phyloP scores from a whole-genome alignment of 1,140 invertebrate genomes.

The Pararge aegeria region DNA sequence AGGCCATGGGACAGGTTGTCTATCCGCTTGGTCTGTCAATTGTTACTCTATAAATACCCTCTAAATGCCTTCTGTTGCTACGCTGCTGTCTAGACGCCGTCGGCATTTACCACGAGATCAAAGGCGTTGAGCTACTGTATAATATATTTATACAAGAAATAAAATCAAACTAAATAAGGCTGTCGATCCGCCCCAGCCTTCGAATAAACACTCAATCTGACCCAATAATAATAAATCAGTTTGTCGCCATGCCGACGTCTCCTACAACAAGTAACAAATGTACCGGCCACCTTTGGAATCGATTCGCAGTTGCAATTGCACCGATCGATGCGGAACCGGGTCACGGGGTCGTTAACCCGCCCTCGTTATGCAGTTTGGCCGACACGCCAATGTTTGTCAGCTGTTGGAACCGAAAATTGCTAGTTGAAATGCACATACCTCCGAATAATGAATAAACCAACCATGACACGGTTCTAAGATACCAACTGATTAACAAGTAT shows the following conservation, averaged over 20 bases:
- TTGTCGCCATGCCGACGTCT: constrained; percentile 13
- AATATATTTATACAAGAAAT: not conserved
- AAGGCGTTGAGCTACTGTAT: too few relatives aligned
- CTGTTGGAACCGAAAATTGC: not conserved
- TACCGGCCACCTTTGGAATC: constrained; percentile 15
- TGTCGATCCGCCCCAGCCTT: constrained; percentile 12
- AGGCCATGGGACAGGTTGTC: too few relatives aligned
- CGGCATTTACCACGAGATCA: too few relatives aligned
- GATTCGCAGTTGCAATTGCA: constrained; percentile 34
- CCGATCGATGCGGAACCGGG: constrained; percentile 32
- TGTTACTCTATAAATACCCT: too few relatives aligned
- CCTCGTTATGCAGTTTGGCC: constrained; percentile 28
- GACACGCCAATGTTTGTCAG: not conserved
- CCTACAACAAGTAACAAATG: constrained; percentile 22
- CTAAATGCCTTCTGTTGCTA: too few relatives aligned
- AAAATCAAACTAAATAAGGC: constrained; percentile 7
- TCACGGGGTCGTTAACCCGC: constrained; percentile 31
- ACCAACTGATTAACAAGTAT: too few relatives aligned
- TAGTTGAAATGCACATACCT: not conserved
- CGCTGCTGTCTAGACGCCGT: too few relatives aligned
- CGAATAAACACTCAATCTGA: constrained; percentile 6
- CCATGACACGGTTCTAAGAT: too few relatives aligned
- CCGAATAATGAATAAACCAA: too few relatives aligned
- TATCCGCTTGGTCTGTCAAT: too few relatives aligned
- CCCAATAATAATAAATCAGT: constrained; percentile 24